These are phyloP conservation scores for Cyrtonyx montezumae DNA, from an alignment of 2,113 vertebrate genomes.

Conservation along the genomic window DNA sequence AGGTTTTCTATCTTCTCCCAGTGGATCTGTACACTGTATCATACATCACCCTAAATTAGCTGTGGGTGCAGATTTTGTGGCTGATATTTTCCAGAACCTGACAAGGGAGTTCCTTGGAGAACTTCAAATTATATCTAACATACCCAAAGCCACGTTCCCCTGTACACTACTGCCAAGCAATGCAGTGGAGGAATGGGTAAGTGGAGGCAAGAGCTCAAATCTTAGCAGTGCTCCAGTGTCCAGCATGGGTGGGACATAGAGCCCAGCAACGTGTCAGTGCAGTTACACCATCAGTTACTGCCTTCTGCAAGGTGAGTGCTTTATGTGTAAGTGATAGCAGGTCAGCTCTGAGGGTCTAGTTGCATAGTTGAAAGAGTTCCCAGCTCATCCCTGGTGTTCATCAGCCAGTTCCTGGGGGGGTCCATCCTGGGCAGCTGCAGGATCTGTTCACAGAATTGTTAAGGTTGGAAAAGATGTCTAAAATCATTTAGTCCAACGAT, in stretches of 20 bases:
- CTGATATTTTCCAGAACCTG: not conserved
- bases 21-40: not conserved
- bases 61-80: not conserved
- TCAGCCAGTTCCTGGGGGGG: not conserved
- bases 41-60: not conserved
- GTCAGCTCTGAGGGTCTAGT: not conserved
- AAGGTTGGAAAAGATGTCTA: too few relatives aligned
- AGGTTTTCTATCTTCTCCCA: not conserved
- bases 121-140: not conserved
- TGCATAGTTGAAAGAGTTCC: not conserved
- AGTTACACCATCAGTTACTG: not conserved
- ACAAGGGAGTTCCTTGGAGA: not conserved
- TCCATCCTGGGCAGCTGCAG: not conserved
- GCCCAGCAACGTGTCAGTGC: not conserved
- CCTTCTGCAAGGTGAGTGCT: not conserved
- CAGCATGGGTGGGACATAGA: not conserved
- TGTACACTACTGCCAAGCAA: not conserved
- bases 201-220: not conserved
- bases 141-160: not conserved
- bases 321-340: not conserved
- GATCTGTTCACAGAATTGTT: not conserved
- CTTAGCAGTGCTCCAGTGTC: not conserved
- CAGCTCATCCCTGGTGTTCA: not conserved
- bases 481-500: too few relatives aligned
- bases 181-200: not conserved